Percentiles rank a stretch among this genome's conserved stretches.
Evolutionary conservation across 2,888 invertebrate species (phyloP).

Genomic region (Andrena bicolor): DNA sequence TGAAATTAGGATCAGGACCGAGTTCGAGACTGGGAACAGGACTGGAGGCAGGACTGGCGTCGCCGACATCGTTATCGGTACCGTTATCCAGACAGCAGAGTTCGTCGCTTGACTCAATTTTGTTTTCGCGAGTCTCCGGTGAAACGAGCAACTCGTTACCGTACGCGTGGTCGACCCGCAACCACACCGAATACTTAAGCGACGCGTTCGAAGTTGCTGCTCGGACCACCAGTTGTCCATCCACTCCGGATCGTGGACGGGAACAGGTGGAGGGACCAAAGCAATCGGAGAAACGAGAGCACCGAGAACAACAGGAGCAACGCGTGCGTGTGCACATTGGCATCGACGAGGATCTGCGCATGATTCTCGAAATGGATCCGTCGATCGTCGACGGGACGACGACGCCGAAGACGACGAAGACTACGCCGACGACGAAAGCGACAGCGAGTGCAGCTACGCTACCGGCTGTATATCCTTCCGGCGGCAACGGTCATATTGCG

Average conservation of each 20-base stretch:
- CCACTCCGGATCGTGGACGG: constrained; percentile 23
- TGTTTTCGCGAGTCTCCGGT: constrained; percentile 16
- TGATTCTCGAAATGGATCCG: constrained; percentile 88
- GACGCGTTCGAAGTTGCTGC: not conserved
- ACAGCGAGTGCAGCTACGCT: constrained; percentile 38
- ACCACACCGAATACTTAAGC: not conserved
- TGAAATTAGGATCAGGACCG: constrained; percentile 1
- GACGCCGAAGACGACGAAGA: not conserved
- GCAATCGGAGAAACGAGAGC: not conserved
- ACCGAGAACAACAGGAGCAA: constrained; percentile 53
- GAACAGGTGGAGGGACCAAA: constrained; percentile 7
- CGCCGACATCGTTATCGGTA: constrained; percentile 38
- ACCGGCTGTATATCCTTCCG: constrained; percentile 41
- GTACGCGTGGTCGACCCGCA: not conserved
- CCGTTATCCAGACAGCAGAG: not conserved
- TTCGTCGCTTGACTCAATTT: constrained; percentile 14
- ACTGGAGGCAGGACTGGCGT: constrained; percentile 21
- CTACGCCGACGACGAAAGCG: not conserved
- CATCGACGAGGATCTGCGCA: constrained; percentile 87
- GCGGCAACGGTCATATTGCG: constrained; percentile 66
- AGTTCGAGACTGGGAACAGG: not conserved
- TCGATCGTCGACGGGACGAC: constrained; percentile 86
- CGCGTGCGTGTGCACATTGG: constrained; percentile 86
- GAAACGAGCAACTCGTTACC: constrained; percentile 26
- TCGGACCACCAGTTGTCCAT: not conserved